Evolutionary conservation across 1,140 invertebrate species (phyloP).

Genomic region (Lasioglossum baleicum): DNA sequence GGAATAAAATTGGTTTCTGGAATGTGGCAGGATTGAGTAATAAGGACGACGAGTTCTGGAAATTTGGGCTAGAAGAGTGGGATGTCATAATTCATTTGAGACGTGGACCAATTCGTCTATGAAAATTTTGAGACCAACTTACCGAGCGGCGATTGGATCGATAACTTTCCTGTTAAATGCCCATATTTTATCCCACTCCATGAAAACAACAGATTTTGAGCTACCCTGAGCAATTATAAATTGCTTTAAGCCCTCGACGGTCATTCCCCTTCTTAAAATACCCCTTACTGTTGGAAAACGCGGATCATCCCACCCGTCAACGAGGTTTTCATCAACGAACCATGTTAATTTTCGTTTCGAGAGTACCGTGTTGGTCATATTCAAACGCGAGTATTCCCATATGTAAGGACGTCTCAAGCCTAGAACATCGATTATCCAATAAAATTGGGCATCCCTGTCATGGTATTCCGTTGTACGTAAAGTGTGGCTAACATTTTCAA

Average conservation of each 20-base stretch:
- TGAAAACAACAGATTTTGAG: constrained; percentile 97
- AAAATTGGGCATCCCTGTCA: constrained; percentile 98
- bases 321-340: constrained; percentile 96
- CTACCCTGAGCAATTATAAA: constrained; percentile 99
- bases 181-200: constrained; percentile 99
- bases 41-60: too few species aligned
- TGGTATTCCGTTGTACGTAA: constrained; percentile 99
- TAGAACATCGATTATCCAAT: constrained; percentile 95
- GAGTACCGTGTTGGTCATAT: constrained; percentile 98
- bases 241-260: constrained; percentile 97
- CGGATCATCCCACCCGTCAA: constrained; percentile 99
- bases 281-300: constrained; percentile 99
- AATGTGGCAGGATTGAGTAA: too few species aligned
- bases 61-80: too few species aligned
- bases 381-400: constrained; percentile 95
- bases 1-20: too few species aligned
- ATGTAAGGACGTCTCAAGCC: constrained; percentile 94
- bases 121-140: not conserved
- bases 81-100: too few species aligned
- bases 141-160: constrained; percentile 74
- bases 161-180: constrained; percentile 97
- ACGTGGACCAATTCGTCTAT: too few species aligned
- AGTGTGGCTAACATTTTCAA: constrained; percentile 98
- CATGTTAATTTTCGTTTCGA: constrained; percentile 98
- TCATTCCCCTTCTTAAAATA: constrained; percentile 96